Evolutionary conservation across 2,113 vertebrate species (phyloP).

Genomic region (Amphiprion ocellaris): DNA sequence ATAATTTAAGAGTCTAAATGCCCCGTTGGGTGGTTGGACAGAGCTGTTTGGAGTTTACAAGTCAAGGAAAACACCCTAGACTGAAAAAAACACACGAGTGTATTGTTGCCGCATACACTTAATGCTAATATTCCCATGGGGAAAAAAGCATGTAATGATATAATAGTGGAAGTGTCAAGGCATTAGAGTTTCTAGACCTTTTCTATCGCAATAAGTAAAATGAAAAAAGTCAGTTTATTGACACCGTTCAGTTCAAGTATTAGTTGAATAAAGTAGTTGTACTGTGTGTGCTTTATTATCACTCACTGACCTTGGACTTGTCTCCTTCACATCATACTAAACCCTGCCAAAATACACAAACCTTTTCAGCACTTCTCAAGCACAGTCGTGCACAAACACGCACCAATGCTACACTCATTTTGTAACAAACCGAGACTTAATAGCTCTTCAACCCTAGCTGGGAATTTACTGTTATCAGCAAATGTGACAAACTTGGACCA

Average conservation of each 20-base stretch:
- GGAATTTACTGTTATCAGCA: background rate
- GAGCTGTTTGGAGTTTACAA: background rate
- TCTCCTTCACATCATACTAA: constrained; percentile 19
- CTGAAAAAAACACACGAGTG: background rate
- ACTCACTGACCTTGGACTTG: constrained; percentile 55
- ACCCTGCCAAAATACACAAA: constrained; percentile 27
- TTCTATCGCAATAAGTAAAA: constrained; percentile 14
- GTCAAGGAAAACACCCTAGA: background rate
- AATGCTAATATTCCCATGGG: constrained; percentile 39
- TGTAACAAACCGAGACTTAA: background rate
- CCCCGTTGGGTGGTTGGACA: background rate
- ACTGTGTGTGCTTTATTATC: constrained; percentile 7
- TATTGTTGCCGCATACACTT: background rate
- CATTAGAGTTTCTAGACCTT: background rate
- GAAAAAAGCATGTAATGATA: constrained; percentile 23
- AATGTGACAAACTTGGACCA: background rate
- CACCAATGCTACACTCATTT: background rate
- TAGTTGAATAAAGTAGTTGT: background rate
- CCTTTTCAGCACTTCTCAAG: background rate
- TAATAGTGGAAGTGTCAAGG: background rate
- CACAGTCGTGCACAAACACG: background rate
- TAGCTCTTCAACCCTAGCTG: too few relatives aligned
- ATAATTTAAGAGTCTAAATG: background rate
- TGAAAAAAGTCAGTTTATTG: background rate
- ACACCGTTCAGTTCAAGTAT: background rate